Conservation (phyloP, 2,888 invertebrate species). For the Epinotia demarniana region DNA sequence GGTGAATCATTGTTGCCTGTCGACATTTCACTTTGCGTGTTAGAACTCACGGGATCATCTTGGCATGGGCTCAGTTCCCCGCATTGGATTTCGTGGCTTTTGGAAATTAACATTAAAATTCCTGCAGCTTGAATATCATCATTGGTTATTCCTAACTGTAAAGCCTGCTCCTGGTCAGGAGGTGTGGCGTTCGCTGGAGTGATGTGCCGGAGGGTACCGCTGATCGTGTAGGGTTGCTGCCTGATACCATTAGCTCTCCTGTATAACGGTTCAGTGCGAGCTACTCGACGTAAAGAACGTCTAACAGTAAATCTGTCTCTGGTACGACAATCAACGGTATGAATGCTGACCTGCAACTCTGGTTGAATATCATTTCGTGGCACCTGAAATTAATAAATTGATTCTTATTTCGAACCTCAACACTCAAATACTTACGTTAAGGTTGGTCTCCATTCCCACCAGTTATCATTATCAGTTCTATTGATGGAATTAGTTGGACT, state of each 20-base stretch:
- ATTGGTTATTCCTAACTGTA: conserved; percentile 27
- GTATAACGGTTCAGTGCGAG: conserved; percentile 36
- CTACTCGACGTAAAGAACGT: conserved; percentile 35
- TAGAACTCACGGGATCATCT: conserved; percentile 7
- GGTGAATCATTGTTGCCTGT: not conserved
- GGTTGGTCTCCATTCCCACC: not conserved
- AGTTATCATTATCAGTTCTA: too few relatives aligned
- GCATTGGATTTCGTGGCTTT: conserved; percentile 17
- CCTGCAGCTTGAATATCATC: conserved; percentile 42
- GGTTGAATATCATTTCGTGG: conserved; percentile 27
- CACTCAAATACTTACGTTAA: not conserved
- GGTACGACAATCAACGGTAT: conserved; percentile 15
- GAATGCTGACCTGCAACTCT: conserved; percentile 12
- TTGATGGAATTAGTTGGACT: too few relatives aligned
- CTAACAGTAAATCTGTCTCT: conserved; percentile 16
- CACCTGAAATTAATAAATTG: conserved; percentile 17
- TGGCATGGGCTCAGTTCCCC: conserved; percentile 2
- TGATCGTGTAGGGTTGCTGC: conserved; percentile 35
- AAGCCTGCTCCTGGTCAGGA: conserved; percentile 22
- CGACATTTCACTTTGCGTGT: conserved; percentile 12
- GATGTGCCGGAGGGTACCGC: conserved; percentile 17
- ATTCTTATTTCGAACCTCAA: not conserved
- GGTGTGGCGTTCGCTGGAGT: not conserved
- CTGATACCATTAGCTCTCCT: conserved; percentile 24
- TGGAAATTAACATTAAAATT: conserved; percentile 38